A percentile compares a stretch with the other conserved stretches of the same genome.
Conservation (phyloP, 2,797 vertebrate species). For the Euphonia xanthogaster region DNA sequence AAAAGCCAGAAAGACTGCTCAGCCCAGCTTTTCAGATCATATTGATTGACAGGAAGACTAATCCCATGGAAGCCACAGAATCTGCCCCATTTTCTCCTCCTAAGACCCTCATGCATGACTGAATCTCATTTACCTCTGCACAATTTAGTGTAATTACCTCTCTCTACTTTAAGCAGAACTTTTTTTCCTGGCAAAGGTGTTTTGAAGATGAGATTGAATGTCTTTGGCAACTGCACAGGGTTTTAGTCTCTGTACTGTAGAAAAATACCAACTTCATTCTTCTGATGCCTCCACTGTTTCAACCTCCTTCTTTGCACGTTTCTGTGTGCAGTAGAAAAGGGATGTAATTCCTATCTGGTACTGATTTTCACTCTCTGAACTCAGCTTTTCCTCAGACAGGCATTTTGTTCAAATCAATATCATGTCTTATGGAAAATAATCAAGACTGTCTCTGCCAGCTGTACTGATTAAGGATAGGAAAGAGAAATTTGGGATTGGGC, state of each 20-base stretch:
- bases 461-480: background rate
- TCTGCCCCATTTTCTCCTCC: background rate
- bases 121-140: slow-evolving; percentile 33
- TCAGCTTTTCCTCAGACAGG: background rate
- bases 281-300: background rate
- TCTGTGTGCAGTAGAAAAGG: background rate
- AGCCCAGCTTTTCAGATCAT: slow-evolving; percentile 2
- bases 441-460: background rate
- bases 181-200: background rate
- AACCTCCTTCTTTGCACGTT: background rate
- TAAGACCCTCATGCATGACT: slow-evolving; percentile 27
- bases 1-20: background rate
- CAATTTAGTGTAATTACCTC: slow-evolving; percentile 19
- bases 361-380: background rate
- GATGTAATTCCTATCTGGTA: background rate
- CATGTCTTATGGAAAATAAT: background rate
- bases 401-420: background rate
- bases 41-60: slow-evolving; percentile 14
- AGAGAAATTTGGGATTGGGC: background rate
- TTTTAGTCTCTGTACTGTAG: background rate
- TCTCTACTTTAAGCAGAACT: background rate
- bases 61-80: slow-evolving; percentile 13
- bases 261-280: background rate
- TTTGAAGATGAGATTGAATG: background rate
- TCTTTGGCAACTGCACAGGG: background rate